Conservation (phyloP, 2,113 vertebrate species). For the Tetraodon nigroviridis region DNA sequence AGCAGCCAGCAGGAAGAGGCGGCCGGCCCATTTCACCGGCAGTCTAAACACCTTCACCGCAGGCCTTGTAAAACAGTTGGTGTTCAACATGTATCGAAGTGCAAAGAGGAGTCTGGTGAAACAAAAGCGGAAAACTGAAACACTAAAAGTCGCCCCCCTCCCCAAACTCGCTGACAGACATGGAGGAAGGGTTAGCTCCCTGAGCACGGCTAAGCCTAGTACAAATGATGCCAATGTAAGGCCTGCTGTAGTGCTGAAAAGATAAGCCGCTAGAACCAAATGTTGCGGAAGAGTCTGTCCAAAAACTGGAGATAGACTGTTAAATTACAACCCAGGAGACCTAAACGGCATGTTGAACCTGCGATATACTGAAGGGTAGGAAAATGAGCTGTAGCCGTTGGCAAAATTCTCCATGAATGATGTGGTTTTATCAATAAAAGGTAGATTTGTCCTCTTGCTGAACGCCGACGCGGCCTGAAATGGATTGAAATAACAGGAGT, state of each 20-base stretch:
- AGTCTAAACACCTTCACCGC: slow-evolving; percentile 59
- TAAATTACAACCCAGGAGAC: no score
- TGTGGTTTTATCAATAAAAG: neutral
- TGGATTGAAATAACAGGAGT: slow-evolving; percentile 35
- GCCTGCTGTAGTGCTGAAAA: slow-evolving; percentile 71
- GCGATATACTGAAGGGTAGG: neutral
- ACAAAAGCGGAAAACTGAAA: slow-evolving; percentile 62
- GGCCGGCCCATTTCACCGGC: slow-evolving; percentile 27
- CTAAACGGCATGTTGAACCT: no score
- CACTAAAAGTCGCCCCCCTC: slow-evolving; percentile 42
- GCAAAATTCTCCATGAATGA: neutral
- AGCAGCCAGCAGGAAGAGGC: slow-evolving; percentile 44
- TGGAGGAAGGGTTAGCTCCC: slow-evolving; percentile 66
- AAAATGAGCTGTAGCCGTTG: neutral
- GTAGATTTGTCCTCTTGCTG: neutral
- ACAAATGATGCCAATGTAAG: slow-evolving; percentile 75
- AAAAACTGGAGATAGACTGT: slow-evolving; percentile 57
- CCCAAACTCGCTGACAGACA: slow-evolving; percentile 63
- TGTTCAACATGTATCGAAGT: slow-evolving; percentile 40
- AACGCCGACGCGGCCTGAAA: neutral
- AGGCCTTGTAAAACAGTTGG: slow-evolving; percentile 27
- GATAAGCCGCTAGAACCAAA: slow-evolving; percentile 70
- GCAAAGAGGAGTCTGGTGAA: slow-evolving; percentile 51
- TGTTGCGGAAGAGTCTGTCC: slow-evolving; percentile 56
- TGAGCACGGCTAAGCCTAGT: slow-evolving; percentile 70